phyloP scores from a whole-genome alignment of 2,113 vertebrate species.

The Cyanistes caeruleus region DNA sequence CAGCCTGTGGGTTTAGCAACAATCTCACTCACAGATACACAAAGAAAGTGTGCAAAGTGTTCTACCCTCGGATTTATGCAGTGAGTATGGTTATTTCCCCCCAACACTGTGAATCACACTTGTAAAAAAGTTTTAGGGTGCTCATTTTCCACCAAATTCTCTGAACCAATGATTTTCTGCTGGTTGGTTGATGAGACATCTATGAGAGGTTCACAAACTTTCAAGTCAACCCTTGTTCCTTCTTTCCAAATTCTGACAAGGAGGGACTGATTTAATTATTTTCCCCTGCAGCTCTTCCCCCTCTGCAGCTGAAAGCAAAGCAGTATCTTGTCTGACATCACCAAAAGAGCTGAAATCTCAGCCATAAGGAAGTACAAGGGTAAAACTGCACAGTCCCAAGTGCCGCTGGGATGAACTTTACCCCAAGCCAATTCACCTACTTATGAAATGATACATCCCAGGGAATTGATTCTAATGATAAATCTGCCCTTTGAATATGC shows the following conservation, averaged over 20 bases:
- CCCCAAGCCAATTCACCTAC: conserved; percentile 31
- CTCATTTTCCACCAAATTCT: neutral
- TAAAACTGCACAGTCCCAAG: neutral
- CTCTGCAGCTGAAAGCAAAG: neutral
- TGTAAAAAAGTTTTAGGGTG: neutral
- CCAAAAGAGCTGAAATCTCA: neutral
- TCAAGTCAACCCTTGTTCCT: neutral
- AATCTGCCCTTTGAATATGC: neutral
- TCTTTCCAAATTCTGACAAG: neutral
- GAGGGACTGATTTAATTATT: neutral
- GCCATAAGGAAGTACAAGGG: conserved; percentile 11
- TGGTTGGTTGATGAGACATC: neutral
- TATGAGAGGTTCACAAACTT: neutral
- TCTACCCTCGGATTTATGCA: neutral
- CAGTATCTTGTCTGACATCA: conserved; percentile 24
- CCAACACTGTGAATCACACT: neutral
- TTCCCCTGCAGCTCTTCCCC: neutral
- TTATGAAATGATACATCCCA: conserved; percentile 28
- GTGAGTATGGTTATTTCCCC: neutral
- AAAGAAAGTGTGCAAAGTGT: neutral
- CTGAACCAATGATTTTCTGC: neutral
- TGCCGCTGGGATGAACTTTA: neutral
- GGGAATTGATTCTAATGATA: conserved; percentile 31
- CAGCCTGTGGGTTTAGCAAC: neutral
- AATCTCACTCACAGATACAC: neutral